These are phyloP conservation scores for Accipiter cooperii DNA, from an alignment of 2,113 vertebrate species.

Conservation along the genomic window DNA sequence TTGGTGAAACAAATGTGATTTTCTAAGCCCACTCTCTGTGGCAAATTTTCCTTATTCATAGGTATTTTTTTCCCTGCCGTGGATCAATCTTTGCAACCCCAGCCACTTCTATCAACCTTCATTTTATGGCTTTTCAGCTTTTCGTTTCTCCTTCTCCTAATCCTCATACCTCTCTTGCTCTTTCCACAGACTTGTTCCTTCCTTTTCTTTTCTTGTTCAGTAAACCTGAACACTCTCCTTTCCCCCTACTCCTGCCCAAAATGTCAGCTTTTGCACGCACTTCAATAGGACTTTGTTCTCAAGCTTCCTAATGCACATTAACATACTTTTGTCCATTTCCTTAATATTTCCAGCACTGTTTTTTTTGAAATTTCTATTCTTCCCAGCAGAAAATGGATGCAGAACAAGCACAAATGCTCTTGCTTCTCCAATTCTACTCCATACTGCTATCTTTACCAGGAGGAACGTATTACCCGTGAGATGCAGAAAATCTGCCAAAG, in stretches of 20 bases:
- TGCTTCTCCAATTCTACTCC: not conserved
- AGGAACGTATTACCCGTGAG: not conserved
- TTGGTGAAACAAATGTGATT: not conserved
- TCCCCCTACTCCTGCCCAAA: not conserved
- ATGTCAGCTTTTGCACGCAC: not conserved
- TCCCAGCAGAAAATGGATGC: not conserved
- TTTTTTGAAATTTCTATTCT: not conserved
- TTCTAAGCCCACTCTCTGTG: not conserved
- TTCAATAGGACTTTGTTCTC: not conserved
- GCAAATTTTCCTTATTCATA: not conserved
- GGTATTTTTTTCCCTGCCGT: rapidly evolving
- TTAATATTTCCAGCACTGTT: rapidly evolving
- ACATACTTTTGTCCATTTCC: too few relatives aligned
- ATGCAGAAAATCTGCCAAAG: not conserved
- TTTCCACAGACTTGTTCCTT: not conserved
- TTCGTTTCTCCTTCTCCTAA: not conserved
- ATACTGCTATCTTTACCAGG: not conserved
- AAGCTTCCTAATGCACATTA: not conserved
- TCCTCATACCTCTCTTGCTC: not conserved
- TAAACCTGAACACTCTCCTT: not conserved
- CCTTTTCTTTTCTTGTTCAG: not conserved
- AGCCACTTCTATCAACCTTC: not conserved
- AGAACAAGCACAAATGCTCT: not conserved
- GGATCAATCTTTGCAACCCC: not conserved
- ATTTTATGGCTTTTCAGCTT: not conserved